Conservation (phyloP, 64 coral and sea anemone genomes). For the Exaiptasia diaphana region DNA sequence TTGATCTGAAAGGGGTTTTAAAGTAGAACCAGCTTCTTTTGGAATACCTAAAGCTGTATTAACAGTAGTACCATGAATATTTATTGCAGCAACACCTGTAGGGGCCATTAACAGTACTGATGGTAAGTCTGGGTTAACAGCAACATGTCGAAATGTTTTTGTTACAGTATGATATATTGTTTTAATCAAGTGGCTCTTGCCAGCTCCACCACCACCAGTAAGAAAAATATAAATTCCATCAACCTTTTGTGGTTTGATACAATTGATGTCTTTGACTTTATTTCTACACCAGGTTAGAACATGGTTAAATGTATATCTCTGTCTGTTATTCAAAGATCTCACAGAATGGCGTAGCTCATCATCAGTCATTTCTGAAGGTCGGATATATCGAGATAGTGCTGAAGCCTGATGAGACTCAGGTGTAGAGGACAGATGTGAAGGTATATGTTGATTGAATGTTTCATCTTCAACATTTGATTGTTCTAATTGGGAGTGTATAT, state of each 20-base stretch:
- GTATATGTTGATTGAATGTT: constrained; percentile 35
- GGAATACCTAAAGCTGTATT: constrained; percentile 56
- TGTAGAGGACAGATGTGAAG: neutral
- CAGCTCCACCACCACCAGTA: neutral
- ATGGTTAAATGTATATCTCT: neutral
- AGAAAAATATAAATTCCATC: neutral
- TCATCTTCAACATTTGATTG: constrained; percentile 2
- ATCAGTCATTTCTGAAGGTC: constrained; percentile 8
- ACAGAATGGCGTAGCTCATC: constrained; percentile 12
- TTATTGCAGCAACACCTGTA: constrained; percentile 49
- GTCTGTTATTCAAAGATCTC: constrained; percentile 15
- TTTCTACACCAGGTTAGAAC: constrained; percentile 20
- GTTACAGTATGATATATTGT: constrained; percentile 9
- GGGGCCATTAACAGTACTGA: constrained; percentile 33
- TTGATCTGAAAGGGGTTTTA: constrained; percentile 46
- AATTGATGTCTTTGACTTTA: neutral
- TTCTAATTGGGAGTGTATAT: constrained; percentile 21
- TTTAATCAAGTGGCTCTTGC: neutral
- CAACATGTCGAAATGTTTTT: neutral
- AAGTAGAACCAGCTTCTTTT: constrained; percentile 16
- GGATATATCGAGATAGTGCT: neutral
- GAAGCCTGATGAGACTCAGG: neutral
- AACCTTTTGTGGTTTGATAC: neutral
- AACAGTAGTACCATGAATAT: constrained; percentile 38
- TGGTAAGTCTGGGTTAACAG: neutral